phyloP scores from a whole-genome alignment of 1,140 invertebrate species.

The Aphidius ervi region DNA sequence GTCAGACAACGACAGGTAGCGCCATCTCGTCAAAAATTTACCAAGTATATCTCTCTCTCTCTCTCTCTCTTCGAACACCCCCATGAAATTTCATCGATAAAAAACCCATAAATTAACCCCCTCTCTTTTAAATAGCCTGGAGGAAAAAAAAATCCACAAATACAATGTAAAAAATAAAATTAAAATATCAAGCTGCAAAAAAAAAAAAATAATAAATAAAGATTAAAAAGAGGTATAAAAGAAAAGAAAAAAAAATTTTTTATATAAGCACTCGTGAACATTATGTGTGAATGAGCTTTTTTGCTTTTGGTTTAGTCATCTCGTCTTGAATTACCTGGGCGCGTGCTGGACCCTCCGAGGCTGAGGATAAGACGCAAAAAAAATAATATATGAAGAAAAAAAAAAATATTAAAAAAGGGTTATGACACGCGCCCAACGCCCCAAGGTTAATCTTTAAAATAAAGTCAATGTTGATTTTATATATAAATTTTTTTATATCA shows the following conservation, averaged over 20 bases:
- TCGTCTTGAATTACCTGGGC: conserved; percentile 26
- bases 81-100: not conserved
- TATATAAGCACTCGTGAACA: too few relatives aligned
- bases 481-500: not conserved
- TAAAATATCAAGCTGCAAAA: too few relatives aligned
- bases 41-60: conserved; percentile 14
- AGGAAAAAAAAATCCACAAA: too few relatives aligned
- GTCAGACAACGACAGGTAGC: conserved; percentile 37
- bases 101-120: too few relatives aligned
- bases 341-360: conserved; percentile 25
- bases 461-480: conserved; percentile 51
- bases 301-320: too few relatives aligned
- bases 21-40: conserved; percentile 36
- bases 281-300: conserved; percentile 2
- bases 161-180: too few relatives aligned
- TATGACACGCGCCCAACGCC: conserved; percentile 44
- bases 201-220: too few relatives aligned
- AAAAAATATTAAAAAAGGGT: conserved; percentile 34
- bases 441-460: conserved; percentile 46
- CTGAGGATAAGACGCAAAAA: conserved; percentile 22
- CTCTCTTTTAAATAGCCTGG: too few relatives aligned
- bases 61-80: not conserved
- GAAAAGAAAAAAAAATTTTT: too few relatives aligned
- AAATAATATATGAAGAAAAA: conserved; percentile 6
- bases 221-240: too few relatives aligned